Evolutionary conservation across 2,113 vertebrate species (phyloP), one percentile per base, ranked within the genome.

Genomic region (Trachemys scripta): DNA sequence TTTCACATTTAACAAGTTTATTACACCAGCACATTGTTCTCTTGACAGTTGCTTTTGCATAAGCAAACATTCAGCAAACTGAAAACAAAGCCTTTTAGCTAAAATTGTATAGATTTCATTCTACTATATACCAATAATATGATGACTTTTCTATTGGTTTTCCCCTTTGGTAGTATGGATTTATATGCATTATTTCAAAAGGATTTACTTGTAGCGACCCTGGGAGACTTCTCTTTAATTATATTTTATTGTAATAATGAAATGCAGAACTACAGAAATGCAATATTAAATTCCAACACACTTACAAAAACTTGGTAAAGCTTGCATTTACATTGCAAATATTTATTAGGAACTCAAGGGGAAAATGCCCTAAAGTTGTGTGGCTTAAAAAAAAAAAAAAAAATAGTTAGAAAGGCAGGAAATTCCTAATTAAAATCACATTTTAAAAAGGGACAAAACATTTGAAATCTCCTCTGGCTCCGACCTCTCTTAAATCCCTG

Each of bases 1-100:
- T 79, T 87, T 91, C 87, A 76, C 24, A 19, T 69, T 89, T 90
- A 95, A 91, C 31, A 65, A 81, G 47, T 92, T 90, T 95, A 89
- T 90, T 89, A 87, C 10, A 72, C 78, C 49, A 51, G 75, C 50
- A 80, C 31, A 25, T 11, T 84, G 20, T 3, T 93, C 42, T 42
- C 91, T 80, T 92, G 69, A 92, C 1, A 2, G 69, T 72, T 13
- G 10, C 50, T 92, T 93, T 89, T 83, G 29, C 49, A 84, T 84
- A 85, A 93, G 57, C 12, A 50, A 50, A 79, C 8, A 49, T 50
- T 50, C 13, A 50, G 50, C 50, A 16, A 54, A 24, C 45, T 89
- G 19, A 75, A 93, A 83, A 84, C 11, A 2, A 93, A 90, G 27
- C 1, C 59, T 90, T 82, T 96, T 56, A 3, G 62, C 12, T 75